Base-by-base conservation (phyloP, 1,140 invertebrate species). In the Anthonomus grandis region DNA sequence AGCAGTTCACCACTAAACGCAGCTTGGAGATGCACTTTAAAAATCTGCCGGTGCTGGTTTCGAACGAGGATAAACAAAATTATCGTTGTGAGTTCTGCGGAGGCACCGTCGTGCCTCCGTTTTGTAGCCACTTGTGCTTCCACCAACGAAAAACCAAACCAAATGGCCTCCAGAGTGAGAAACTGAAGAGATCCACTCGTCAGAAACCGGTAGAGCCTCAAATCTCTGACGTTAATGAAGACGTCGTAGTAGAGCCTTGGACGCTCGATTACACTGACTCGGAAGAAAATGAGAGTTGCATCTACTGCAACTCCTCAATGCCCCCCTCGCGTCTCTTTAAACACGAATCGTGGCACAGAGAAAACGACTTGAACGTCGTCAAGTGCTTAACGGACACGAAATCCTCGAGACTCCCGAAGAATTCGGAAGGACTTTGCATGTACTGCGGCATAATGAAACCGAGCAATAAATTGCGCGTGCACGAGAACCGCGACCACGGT, bases 21-120 rank as follows among this genome's bases (percentile, higher is more conserved):
- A 69, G 78, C 0, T 63, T 83, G 3, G 76, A 75, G 34, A 75
- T 75, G 21, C 81, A 83, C 51, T 68, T 75, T 57, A 76, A 80
- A 52, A 75, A 74, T 0, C 79, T 83, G 36, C 22, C 25, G 8
- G 13, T 47, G 36, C 23, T 44, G 34, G 23, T 57, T 6, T 18
- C 10, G n/a, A n/a, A n/a, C n/a, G n/a, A 56, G 37, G 22, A 3
- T 21, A 27, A 17, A 12, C 24, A 17, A 18, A 34, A 9, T 2
- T 17, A 22, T 13, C 25, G 24, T 4, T 57, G 55, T 18, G 37
- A 27, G 31, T 50, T 57, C 18, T 57, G 55, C 25, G 38, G 38
- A 9, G 10, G 31, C 13, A 18, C 25, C 15, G 18, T 57, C n/a
- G 46, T 34, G n/a, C 13, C 31, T n/a, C 46, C 55, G 23, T 22